A percentile compares a stretch with the other conserved stretches of the same genome.
These are phyloP conservation scores for Macrochelys suwanniensis DNA, from an alignment of 2,797 vertebrate genomes.

Conservation along the genomic window DNA sequence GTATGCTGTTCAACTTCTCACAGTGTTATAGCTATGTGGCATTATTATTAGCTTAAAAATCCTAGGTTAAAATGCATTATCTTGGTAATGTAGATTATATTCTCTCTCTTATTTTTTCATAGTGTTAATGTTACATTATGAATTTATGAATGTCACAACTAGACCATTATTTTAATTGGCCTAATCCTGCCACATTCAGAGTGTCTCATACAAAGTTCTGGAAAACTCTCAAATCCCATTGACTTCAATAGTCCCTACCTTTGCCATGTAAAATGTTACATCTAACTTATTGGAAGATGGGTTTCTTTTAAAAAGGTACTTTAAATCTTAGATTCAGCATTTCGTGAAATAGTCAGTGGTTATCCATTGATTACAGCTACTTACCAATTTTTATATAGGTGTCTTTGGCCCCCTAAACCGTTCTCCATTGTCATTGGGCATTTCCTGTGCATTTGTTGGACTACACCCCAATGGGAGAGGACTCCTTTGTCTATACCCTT, in stretches of 20 bases:
- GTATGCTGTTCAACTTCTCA: neutral
- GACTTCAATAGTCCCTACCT: neutral
- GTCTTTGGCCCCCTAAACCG: neutral
- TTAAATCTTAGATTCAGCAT: neutral
- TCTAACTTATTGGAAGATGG: neutral
- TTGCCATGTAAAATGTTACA: slow-evolving; percentile 40
- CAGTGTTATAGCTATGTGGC: neutral
- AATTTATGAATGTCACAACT: neutral
- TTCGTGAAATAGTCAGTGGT: neutral
- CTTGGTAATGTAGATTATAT: slow-evolving; percentile 66
- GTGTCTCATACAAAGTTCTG: slow-evolving; percentile 35
- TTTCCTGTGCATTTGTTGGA: neutral
- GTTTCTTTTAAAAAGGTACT: neutral
- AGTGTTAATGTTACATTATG: neutral
- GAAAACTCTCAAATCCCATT: neutral
- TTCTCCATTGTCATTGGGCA: accelerated
- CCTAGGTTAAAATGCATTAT: slow-evolving; percentile 39
- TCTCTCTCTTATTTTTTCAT: neutral
- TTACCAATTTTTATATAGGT: accelerated
- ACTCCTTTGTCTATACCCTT: accelerated
- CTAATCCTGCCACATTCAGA: slow-evolving; percentile 60
- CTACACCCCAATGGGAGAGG: neutral
- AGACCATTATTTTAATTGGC: neutral
- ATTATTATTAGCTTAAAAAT: slow-evolving; percentile 46
- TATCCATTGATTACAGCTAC: neutral